A percentile compares a stretch with the other conserved stretches of the same genome.
These are phyloP conservation scores for Heliopora coerulea DNA, from an alignment of 92 coral and sea anemone species.

Conservation along the genomic window DNA sequence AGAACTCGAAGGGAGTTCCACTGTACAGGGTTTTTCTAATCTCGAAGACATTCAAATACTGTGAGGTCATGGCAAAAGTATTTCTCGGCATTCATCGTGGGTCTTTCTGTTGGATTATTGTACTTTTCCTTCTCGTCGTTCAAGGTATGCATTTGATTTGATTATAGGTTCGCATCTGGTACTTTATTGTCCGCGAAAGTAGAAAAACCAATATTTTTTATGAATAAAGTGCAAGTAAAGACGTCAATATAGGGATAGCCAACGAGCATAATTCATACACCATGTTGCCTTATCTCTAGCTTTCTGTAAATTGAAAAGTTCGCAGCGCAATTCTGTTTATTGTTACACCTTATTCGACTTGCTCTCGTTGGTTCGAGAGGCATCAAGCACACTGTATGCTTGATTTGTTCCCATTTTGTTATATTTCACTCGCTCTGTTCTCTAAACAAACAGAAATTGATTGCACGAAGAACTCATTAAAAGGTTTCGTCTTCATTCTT, in stretches of 20 bases:
- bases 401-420: too few relatives aligned
- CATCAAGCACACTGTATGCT: too few relatives aligned
- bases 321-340: too few relatives aligned
- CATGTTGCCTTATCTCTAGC: neutral
- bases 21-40: neutral
- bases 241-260: neutral
- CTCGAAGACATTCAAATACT: neutral
- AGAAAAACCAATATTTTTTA: neutral
- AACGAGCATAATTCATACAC: neutral
- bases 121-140: neutral
- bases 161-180: too few relatives aligned
- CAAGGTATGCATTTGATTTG: neutral
- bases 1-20: neutral
- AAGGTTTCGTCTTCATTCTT: too few relatives aligned
- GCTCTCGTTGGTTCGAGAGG: too few relatives aligned
- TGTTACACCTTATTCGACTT: too few relatives aligned
- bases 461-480: too few relatives aligned
- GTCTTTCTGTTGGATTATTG: neutral
- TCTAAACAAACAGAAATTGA: too few relatives aligned
- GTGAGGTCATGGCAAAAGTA: neutral
- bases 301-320: neutral
- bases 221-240: too few relatives aligned
- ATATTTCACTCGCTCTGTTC: too few relatives aligned
- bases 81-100: neutral
- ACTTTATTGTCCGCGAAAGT: too few relatives aligned